A percentile compares a stretch with the other conserved stretches of the same genome.
These are phyloP conservation scores for Phocoena phocoena DNA, from an alignment of 2,113 vertebrate species.

Conservation along the genomic window DNA sequence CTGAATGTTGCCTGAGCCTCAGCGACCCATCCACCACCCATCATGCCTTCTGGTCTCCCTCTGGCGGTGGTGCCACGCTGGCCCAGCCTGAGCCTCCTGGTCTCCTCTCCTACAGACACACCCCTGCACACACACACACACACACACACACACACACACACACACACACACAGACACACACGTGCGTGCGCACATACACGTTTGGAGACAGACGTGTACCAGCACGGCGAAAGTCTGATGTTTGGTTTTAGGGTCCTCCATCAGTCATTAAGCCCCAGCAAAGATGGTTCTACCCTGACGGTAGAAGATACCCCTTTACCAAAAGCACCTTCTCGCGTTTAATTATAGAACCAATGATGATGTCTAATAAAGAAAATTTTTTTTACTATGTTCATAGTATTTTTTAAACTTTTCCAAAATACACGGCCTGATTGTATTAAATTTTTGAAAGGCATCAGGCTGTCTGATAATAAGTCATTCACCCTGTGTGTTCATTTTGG, in stretches of 20 bases:
- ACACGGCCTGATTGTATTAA: neutral
- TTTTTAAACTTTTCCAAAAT: slow-evolving; percentile 33
- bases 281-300: neutral
- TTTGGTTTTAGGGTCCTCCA: neutral
- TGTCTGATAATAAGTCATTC: neutral
- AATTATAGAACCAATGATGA: neutral
- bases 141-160: neutral
- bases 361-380: neutral
- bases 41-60: neutral
- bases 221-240: neutral
- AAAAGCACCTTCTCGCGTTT: neutral
- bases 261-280: neutral
- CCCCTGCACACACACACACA: rapidly evolving
- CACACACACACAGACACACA: neutral
- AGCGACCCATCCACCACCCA: neutral
- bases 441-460: slow-evolving; percentile 6
- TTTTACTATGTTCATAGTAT: neutral
- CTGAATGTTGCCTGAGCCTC: neutral
- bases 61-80: neutral
- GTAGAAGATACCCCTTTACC: neutral
- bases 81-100: neutral
- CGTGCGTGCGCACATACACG: rapidly evolving
- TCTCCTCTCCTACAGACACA: neutral
- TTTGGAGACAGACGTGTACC: neutral
- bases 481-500: neutral